Evolutionary conservation across 92 coral and sea anemone species (phyloP).

Genomic region (Epizoanthus illoricatus): DNA sequence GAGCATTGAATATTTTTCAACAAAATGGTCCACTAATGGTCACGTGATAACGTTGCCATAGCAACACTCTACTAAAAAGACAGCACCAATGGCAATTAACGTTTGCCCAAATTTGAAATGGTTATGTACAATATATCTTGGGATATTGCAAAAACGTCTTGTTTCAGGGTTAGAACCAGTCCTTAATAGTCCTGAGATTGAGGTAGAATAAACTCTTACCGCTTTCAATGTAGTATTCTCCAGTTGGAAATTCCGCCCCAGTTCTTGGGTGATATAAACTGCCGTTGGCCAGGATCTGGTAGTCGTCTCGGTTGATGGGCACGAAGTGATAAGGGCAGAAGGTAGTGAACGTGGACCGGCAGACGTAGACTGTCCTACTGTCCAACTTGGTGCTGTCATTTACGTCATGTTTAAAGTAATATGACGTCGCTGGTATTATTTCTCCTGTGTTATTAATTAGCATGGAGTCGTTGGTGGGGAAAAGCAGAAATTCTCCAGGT

Average conservation of each 20-base stretch:
- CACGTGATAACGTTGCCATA: too few relatives aligned
- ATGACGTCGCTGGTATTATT: constrained; percentile 34
- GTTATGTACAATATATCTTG: too few relatives aligned
- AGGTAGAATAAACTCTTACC: background rate
- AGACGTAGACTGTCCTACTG: constrained; percentile 38
- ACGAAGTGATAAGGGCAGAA: constrained; percentile 59
- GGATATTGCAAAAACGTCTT: too few relatives aligned
- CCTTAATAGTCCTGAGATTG: too few relatives aligned
- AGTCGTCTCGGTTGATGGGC: constrained; percentile 48
- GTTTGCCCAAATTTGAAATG: too few relatives aligned
- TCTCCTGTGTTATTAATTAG: constrained; percentile 40
- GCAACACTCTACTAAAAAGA: too few relatives aligned
- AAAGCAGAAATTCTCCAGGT: constrained; percentile 45
- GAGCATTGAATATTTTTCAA: too few relatives aligned
- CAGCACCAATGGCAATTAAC: too few relatives aligned
- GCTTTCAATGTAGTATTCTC: constrained; percentile 60
- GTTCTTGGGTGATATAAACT: constrained; percentile 64
- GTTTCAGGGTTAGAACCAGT: too few relatives aligned
- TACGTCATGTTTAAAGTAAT: constrained; percentile 34
- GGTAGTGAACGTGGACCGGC: constrained; percentile 62
- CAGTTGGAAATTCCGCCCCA: constrained; percentile 56
- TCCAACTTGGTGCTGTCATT: background rate
- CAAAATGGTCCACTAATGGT: too few relatives aligned
- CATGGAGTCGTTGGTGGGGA: constrained; percentile 32
- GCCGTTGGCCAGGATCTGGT: constrained; percentile 55